A percentile compares a stretch with the other conserved stretches of the same genome.
These are phyloP conservation scores for Pampus argenteus DNA, from an alignment of 2,797 vertebrate genomes.

Conservation along the genomic window DNA sequence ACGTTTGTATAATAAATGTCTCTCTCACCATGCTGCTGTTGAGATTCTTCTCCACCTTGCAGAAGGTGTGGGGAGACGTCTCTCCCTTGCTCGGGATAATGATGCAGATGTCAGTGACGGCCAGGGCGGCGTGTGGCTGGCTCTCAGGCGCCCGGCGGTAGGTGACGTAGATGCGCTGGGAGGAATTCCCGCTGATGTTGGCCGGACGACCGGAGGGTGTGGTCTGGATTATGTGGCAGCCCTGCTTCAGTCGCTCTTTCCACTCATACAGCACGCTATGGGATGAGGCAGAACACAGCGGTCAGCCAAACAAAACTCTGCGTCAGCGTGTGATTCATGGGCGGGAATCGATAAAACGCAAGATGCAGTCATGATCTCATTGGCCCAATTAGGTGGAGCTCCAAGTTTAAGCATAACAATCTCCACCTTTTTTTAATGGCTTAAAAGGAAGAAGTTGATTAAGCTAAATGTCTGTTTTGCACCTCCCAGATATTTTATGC, in stretches of 20 bases:
- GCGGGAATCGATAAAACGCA: constrained; percentile 14
- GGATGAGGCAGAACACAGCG: not conserved
- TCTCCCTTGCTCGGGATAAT: constrained; percentile 95
- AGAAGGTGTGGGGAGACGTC: constrained; percentile 94
- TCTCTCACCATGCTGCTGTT: constrained; percentile 94
- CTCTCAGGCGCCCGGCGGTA: constrained; percentile 91
- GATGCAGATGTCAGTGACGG: constrained; percentile 95
- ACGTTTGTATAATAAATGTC: not conserved
- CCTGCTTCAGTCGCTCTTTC: constrained; percentile 94
- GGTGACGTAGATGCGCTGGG: constrained; percentile 92
- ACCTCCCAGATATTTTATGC: constrained; percentile 1
- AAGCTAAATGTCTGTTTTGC: constrained; percentile 22
- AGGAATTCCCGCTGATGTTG: constrained; percentile 92
- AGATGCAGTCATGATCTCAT: constrained; percentile 18
- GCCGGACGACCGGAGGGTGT: constrained; percentile 91
- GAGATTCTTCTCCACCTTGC: constrained; percentile 95
- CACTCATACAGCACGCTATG: constrained; percentile 94
- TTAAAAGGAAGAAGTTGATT: constrained; percentile 24
- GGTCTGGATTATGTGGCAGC: constrained; percentile 93
- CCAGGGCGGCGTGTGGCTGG: constrained; percentile 89
- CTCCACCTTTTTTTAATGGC: constrained; percentile 19
- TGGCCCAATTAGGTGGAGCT: constrained; percentile 34
- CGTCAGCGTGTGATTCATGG: not conserved
- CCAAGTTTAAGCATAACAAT: not conserved
- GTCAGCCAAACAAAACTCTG: constrained; percentile 25